Evolutionary conservation across 2,113 vertebrate genomes (phyloP), one percentile per base, ranked within the genome.

Genomic region (Bagarius yarrelli): DNA sequence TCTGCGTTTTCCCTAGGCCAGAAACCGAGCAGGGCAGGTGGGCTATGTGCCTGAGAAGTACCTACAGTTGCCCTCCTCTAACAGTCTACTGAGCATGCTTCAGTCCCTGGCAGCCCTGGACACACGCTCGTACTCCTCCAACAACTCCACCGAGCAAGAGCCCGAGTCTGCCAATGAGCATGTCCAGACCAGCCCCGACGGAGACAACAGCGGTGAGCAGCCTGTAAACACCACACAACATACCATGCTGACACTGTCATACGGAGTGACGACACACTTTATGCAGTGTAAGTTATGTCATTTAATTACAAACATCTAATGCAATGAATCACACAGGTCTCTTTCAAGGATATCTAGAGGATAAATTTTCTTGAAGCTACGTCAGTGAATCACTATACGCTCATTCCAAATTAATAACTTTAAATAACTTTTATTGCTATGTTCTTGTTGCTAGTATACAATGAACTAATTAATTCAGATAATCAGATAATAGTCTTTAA

Each of bases 11-110:
- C 50, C 69, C 55, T 89, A 99, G 97, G 98, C 97, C 61, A 94
- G 95, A 80, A 99, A 99, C 87, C 96, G 98, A 89, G 93, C 93
- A 0, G 98, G 97, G 0, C 94, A 96, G 14, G 95, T 99, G 83
- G 97, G 97, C 8, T 99, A 99, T 0, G 98, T 98, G 34, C 98
- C 98, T 0, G 98, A 99, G 91, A 99, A 99, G 89, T 99, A 99
- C 89, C 94, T 99, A 44, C 97, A 98, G 79, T 96, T 98, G 84
- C 98, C 97, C 0, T 94, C 96, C 0, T 98, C 97, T 78, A 98
- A 93, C 94, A 98, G 96, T 63, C 93, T 99, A 0, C 92, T 98
- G 90, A 98, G 97, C 83, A 98, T 99, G 98, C 93, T 99, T 8
- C 96, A 98, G 91, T 98, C 97, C 8, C 90, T 99, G 52, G 96